These are phyloP conservation scores for Stichopus horrens DNA, from an alignment of 53 echinoderm and acorn worm species.

Conservation along the genomic window DNA sequence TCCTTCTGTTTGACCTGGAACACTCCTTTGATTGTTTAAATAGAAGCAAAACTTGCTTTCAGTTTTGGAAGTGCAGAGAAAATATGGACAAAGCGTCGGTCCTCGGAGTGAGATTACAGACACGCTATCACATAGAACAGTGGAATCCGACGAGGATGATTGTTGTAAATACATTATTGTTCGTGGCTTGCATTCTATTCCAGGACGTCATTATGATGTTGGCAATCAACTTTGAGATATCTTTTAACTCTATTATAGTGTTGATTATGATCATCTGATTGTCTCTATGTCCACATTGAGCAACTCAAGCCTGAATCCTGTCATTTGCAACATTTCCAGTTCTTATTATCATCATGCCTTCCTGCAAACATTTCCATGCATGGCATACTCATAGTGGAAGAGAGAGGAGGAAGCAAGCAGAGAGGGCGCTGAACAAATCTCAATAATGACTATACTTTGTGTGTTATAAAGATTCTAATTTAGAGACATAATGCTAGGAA, in stretches of 20 bases:
- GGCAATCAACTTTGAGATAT: background rate
- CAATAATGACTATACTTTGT: too few species aligned
- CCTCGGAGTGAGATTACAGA: background rate
- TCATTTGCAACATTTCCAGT: background rate
- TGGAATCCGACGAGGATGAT: background rate
- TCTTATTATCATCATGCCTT: background rate
- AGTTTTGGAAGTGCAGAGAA: background rate
- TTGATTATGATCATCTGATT: background rate
- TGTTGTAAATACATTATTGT: background rate
- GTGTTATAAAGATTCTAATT: too few species aligned
- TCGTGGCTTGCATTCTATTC: background rate
- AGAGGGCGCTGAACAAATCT: too few species aligned
- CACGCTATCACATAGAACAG: background rate
- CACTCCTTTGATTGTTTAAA: background rate
- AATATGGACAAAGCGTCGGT: background rate
- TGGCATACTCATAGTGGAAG: too few species aligned
- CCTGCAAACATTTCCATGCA: too few species aligned
- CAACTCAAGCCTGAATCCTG: background rate
- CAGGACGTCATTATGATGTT: background rate
- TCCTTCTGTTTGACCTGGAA: background rate
- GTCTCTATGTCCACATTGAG: background rate
- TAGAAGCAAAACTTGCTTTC: background rate
- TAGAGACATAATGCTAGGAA: too few species aligned
- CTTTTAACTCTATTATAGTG: background rate
- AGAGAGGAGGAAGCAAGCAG: too few species aligned